Percentiles rank a stretch among this genome's conserved stretches.
These are phyloP conservation scores for Anodontia alba DNA, from an alignment of 2,888 invertebrate species.

Conservation along the genomic window DNA sequence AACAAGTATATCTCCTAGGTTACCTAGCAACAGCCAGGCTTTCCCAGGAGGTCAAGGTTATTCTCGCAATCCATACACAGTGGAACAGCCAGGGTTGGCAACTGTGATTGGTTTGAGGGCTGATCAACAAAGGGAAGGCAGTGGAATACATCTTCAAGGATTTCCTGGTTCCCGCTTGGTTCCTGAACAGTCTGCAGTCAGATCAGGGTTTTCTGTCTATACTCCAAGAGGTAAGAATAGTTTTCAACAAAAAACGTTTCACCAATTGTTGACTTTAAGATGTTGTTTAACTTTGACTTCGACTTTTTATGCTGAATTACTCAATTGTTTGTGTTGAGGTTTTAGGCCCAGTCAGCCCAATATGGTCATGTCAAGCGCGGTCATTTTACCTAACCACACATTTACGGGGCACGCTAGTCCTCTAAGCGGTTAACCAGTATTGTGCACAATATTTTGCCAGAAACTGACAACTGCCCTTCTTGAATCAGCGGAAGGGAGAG, in stretches of 20 bases:
- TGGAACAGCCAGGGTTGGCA: conserved; percentile 26
- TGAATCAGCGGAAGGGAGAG: too few species aligned
- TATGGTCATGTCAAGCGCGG: too few species aligned
- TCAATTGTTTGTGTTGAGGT: too few species aligned
- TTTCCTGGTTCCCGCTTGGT: conserved; percentile 47
- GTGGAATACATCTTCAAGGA: conserved; percentile 44
- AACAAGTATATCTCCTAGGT: conserved; percentile 29
- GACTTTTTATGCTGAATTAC: not conserved
- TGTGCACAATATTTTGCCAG: too few species aligned
- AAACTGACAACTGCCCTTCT: too few species aligned
- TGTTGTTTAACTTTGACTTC: too few species aligned
- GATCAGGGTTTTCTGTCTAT: conserved; percentile 1
- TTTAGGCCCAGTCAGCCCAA: too few species aligned
- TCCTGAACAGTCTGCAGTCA: conserved; percentile 40
- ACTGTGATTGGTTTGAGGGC: conserved; percentile 53
- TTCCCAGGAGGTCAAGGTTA: not conserved
- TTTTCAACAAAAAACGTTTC: too few species aligned
- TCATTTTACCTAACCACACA: too few species aligned
- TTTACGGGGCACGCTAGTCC: not conserved
- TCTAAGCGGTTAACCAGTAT: too few species aligned
- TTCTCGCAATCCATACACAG: not conserved
- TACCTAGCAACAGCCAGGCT: not conserved
- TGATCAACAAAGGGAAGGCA: conserved; percentile 47
- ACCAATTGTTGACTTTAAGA: too few species aligned
- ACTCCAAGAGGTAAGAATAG: conserved; percentile 11